These are phyloP conservation scores for Penaeus monodon DNA, from an alignment of 2,888 invertebrate genomes.

Conservation along the genomic window DNA sequence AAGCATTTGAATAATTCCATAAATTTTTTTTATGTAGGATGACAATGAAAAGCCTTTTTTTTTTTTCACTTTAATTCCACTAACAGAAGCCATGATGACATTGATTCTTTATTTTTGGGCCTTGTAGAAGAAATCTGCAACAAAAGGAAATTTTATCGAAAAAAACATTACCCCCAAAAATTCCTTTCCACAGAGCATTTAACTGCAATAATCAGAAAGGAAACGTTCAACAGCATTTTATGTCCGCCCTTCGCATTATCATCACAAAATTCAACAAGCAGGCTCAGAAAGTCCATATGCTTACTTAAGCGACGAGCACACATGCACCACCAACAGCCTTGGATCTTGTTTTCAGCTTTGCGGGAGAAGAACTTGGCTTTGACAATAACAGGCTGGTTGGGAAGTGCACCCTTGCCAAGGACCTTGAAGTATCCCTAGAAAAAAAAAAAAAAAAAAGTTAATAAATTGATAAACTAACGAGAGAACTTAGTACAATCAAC, in stretches of 20 bases:
- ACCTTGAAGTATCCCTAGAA: conserved; percentile 95
- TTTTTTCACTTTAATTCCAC: too few relatives aligned
- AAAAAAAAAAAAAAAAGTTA: conserved; percentile 65
- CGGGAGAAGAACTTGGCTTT: conserved; percentile 99
- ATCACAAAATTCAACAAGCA: not conserved
- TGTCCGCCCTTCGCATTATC: conserved; percentile 16
- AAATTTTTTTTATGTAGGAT: too few relatives aligned
- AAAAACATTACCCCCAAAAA: not conserved
- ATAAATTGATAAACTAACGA: not conserved
- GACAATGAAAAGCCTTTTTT: too few relatives aligned
- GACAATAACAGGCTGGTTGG: conserved; percentile 97
- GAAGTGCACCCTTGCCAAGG: conserved; percentile 95
- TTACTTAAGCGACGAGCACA: conserved; percentile 86
- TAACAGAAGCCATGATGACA: too few relatives aligned
- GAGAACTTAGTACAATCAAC: too few relatives aligned
- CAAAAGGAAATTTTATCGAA: not conserved
- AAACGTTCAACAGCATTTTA: not conserved
- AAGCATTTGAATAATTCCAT: too few relatives aligned
- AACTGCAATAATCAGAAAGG: not conserved
- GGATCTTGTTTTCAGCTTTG: conserved; percentile 95
- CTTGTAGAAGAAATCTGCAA: not conserved
- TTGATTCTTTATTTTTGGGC: not conserved
- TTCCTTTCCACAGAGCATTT: not conserved
- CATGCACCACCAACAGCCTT: conserved; percentile 97
- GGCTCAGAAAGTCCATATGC: not conserved